phyloP scores from a whole-genome alignment of 1,140 invertebrate genomes.

The Drosophila pseudoobscura region DNA sequence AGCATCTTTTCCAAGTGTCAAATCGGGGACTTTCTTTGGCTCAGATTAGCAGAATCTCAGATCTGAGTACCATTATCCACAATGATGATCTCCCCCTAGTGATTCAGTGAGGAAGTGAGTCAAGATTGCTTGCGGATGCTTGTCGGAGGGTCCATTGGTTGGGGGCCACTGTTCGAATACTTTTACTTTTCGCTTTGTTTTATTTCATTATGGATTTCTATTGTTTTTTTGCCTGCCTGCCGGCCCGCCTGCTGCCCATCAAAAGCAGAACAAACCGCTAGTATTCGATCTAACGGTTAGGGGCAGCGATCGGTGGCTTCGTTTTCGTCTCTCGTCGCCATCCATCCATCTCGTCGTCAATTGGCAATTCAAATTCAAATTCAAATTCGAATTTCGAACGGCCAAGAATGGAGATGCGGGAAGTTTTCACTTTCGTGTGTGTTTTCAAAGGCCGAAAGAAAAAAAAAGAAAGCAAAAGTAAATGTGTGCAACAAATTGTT shows the following conservation, averaged over 20 bases:
- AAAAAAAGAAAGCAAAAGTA: conserved; percentile 68
- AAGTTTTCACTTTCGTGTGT: conserved; percentile 66
- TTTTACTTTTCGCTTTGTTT: conserved; percentile 43
- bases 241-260: conserved; percentile 7
- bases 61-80: too few relatives aligned
- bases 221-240: conserved; percentile 1
- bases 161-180: conserved; percentile 13
- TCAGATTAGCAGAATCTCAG: too few relatives aligned
- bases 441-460: conserved; percentile 31
- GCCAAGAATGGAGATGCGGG: conserved; percentile 45
- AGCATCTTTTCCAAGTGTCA: too few relatives aligned
- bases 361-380: conserved; percentile 58
- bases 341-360: conserved; percentile 9
- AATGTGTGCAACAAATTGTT: conserved; percentile 4
- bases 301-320: conserved; percentile 8
- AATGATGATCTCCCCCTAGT: too few relatives aligned
- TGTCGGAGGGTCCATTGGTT: too few relatives aligned
- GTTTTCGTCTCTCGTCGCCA: conserved; percentile 14
- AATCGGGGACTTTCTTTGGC: too few relatives aligned
- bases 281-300: conserved; percentile 41
- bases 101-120: too few relatives aligned
- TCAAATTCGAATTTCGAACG: conserved; percentile 52
- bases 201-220: conserved; percentile 7
- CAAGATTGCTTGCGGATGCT: too few relatives aligned
- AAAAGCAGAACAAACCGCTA: conserved; percentile 58